Evolutionary conservation across 2,797 vertebrate species (phyloP).

Genomic region (Lerista edwardsae): DNA sequence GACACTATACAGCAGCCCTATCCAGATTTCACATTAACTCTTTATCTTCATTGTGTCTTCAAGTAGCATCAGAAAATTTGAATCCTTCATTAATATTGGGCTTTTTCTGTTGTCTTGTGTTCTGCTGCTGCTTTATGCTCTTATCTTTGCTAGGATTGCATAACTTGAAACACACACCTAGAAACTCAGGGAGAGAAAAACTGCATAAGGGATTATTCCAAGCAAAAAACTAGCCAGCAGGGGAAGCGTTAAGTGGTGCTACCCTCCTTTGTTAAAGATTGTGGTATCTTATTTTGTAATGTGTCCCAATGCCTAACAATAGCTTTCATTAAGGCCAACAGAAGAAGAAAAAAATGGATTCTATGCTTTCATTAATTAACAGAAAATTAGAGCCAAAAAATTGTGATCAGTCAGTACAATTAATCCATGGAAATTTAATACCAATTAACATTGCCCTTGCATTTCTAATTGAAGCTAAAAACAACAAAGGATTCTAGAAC

Average conservation of each 20-base stretch:
- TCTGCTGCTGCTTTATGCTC: not conserved
- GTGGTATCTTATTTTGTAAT: not conserved
- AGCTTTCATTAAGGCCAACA: not conserved
- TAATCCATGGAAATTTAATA: not conserved
- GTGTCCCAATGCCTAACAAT: not conserved
- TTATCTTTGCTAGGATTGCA: not conserved
- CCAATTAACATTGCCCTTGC: not conserved
- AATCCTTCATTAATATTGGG: not conserved
- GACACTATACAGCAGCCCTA: too few relatives aligned
- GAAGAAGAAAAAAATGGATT: not conserved
- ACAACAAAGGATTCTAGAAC: not conserved
- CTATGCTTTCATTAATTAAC: not conserved
- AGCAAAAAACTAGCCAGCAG: too few relatives aligned
- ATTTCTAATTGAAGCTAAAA: not conserved
- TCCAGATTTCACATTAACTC: too few relatives aligned
- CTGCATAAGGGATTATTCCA: too few relatives aligned
- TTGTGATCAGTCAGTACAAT: not conserved
- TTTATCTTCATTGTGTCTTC: not conserved
- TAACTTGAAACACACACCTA: not conserved
- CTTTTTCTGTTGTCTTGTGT: not conserved
- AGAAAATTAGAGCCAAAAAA: not conserved
- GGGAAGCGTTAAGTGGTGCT: too few relatives aligned
- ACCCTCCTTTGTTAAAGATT: not conserved
- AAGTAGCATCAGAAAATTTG: not conserved
- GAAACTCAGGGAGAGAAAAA: not conserved